A percentile compares a stretch with the other conserved stretches of the same genome.
Conservation (phyloP, 2,113 vertebrate genomes). For the Psettodes erumei region DNA sequence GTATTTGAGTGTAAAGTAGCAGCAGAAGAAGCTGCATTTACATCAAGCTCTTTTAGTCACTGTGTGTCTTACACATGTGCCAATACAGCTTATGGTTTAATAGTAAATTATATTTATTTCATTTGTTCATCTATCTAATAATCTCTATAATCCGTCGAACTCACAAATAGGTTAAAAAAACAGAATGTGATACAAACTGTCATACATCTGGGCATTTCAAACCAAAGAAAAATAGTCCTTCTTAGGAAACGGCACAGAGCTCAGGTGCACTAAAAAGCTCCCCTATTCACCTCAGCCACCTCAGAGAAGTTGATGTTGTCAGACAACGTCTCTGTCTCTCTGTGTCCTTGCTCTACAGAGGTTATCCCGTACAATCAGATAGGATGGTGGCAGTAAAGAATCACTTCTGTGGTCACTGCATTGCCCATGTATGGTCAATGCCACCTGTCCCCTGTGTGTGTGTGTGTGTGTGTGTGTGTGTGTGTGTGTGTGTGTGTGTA, state of each 20-base stretch:
- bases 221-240: neutral
- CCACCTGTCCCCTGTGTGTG: constrained; percentile 72
- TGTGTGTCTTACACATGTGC: neutral
- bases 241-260: constrained; percentile 32
- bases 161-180: neutral
- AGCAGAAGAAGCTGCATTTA: neutral
- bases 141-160: neutral
- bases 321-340: constrained; percentile 70
- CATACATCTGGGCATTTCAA: neutral
- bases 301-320: constrained; percentile 68
- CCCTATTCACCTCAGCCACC: constrained; percentile 59
- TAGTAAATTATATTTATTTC: too few relatives aligned
- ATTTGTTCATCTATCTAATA: neutral
- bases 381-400: constrained; percentile 70
- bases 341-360: constrained; percentile 75
- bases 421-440: constrained; percentile 60
- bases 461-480: constrained; percentile 32
- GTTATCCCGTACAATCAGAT: constrained; percentile 76
- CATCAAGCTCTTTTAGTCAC: neutral
- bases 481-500: constrained; percentile 10
- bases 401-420: constrained; percentile 66
- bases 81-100: neutral
- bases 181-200: neutral
- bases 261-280: constrained; percentile 63
- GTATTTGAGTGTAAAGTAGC: neutral